Conservation (phyloP, 35 echinoderm and acorn worm species). For the Hemicentrotus pulcherrimus region DNA sequence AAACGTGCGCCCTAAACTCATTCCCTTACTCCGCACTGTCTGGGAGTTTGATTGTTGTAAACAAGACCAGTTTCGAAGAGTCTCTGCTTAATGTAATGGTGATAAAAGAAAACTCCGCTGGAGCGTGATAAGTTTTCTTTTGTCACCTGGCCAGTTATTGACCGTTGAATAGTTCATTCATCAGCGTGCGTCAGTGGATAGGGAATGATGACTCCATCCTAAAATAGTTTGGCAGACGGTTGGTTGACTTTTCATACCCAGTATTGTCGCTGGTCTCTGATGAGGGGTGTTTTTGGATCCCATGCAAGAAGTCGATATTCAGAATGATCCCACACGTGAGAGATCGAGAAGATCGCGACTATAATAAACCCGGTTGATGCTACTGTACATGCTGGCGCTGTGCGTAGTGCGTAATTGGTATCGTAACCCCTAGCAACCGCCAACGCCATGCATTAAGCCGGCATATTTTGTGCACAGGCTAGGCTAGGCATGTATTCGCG, state of each 20-base stretch:
- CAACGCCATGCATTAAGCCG: background rate
- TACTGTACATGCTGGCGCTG: background rate
- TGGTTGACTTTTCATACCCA: background rate
- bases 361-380: background rate
- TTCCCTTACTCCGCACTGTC: background rate
- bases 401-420: background rate
- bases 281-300: background rate
- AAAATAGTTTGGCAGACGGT: background rate
- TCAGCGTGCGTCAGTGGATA: background rate
- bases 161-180: background rate
- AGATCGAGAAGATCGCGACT: background rate
- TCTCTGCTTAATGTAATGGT: background rate
- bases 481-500: background rate
- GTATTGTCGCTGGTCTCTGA: background rate
- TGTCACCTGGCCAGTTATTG: background rate
- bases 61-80: slow-evolving; percentile 9
- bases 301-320: no score
- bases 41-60: background rate
- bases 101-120: background rate
- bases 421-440: slow-evolving; percentile 17
- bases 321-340: background rate
- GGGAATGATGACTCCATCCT: background rate
- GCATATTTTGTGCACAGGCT: background rate
- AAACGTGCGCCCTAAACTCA: background rate
- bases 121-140: background rate